Conservation (phyloP, 2,113 vertebrate genomes). For the Petrocephalus microphthalmus region DNA sequence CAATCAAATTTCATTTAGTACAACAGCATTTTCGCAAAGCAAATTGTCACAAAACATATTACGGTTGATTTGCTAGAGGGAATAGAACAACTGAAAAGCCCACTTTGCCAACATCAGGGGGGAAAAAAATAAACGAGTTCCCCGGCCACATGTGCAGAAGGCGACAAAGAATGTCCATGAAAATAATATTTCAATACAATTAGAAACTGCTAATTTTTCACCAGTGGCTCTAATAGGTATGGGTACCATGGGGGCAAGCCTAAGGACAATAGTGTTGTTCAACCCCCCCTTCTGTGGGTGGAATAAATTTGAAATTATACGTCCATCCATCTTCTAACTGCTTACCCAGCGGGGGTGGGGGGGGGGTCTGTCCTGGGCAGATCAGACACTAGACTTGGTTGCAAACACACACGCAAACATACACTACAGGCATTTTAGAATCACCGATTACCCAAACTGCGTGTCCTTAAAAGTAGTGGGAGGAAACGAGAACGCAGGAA, state of each 20-base stretch:
- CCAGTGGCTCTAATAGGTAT: neutral
- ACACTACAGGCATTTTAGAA: neutral
- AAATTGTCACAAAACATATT: neutral
- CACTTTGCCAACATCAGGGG: neutral
- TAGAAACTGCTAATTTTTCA: neutral
- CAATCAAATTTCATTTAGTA: constrained; percentile 1
- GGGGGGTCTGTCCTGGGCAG: neutral
- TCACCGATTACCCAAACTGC: neutral
- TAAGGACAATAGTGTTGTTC: neutral
- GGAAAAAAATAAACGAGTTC: neutral
- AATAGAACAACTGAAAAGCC: neutral
- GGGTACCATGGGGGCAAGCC: neutral
- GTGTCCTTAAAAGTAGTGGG: neutral
- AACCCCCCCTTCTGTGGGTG: neutral
- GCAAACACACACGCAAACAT: neutral
- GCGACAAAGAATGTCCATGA: neutral
- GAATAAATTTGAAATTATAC: neutral
- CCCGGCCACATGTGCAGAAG: neutral
- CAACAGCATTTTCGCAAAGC: neutral
- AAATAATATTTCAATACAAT: neutral
- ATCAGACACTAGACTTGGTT: neutral
- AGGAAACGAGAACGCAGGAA: neutral
- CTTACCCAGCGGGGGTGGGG: neutral
- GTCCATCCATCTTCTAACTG: neutral
- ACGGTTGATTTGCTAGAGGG: neutral